Evolutionary conservation across 2,797 vertebrate species (phyloP).

Genomic region (Arremon aurantiirostris): DNA sequence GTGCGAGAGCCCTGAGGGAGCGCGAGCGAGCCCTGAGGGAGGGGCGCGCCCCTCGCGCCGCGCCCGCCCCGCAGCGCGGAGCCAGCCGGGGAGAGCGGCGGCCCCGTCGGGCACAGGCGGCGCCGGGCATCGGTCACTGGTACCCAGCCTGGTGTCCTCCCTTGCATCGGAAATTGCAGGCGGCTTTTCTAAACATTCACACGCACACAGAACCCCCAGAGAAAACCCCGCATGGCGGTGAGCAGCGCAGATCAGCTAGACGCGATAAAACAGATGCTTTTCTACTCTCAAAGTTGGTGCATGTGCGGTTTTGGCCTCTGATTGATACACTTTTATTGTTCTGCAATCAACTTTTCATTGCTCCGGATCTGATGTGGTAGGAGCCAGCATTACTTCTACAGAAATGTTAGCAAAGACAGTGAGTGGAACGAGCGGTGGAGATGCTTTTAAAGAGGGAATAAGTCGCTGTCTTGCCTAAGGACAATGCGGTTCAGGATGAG

Average conservation of each 20-base stretch:
- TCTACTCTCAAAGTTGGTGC: neutral
- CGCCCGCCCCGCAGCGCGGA: slow-evolving; percentile 3
- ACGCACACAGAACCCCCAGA: neutral
- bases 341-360: slow-evolving; percentile 1
- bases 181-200: neutral
- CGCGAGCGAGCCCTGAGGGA: neutral
- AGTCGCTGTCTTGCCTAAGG: slow-evolving; percentile 34
- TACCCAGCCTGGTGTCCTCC: neutral
- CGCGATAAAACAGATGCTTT: neutral
- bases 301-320: neutral
- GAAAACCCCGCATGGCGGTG: neutral
- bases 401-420: neutral
- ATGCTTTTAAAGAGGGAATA: slow-evolving; percentile 36
- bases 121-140: neutral
- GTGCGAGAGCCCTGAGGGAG: neutral
- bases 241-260: neutral
- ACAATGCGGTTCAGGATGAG: neutral
- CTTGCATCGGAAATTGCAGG: slow-evolving; percentile 23
- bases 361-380: neutral
- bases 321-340: neutral
- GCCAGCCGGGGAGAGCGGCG: neutral
- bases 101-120: neutral
- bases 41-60: neutral
- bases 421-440: neutral
- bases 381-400: slow-evolving; percentile 5